Evolutionary conservation across 2,888 invertebrate species (phyloP).

Genomic region (Crepidodera aurea): DNA sequence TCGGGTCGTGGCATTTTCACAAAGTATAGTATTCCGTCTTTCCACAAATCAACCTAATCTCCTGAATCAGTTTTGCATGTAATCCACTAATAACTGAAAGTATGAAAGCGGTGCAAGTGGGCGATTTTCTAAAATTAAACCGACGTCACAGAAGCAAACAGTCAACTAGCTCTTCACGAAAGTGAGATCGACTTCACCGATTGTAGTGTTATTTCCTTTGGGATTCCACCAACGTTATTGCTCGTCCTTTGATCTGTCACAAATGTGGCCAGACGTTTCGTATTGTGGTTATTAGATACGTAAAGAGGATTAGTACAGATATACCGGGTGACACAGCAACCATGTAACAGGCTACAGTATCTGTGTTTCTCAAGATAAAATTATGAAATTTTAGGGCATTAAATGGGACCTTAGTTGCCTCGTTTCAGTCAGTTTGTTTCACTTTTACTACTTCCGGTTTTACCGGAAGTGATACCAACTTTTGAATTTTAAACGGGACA

Average conservation of each 20-base stretch:
- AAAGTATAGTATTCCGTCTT: background rate
- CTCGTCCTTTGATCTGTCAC: constrained; percentile 24
- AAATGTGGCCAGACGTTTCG: constrained; percentile 1
- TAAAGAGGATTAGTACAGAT: background rate
- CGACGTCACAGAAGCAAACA: background rate
- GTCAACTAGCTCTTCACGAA: constrained; percentile 12
- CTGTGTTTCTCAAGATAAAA: no score
- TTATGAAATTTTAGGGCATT: no score
- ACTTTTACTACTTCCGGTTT: no score
- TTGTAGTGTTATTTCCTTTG: constrained; percentile 31
- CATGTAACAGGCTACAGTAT: no score
- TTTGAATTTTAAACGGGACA: no score
- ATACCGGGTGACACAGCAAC: no score
- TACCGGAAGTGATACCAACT: no score
- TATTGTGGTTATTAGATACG: constrained; percentile 23
- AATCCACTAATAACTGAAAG: constrained; percentile 24
- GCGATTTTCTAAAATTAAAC: constrained; percentile 25
- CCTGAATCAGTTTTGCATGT: constrained; percentile 21
- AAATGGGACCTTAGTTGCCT: no score
- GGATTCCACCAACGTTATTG: constrained; percentile 25
- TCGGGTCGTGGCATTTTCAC: no score
- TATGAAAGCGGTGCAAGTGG: constrained; percentile 3
- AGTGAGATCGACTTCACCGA: constrained; percentile 14
- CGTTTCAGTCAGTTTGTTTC: no score
- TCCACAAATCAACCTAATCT: constrained; percentile 25